Evolutionary conservation across 2,797 vertebrate species (phyloP).

Genomic region (Pseudochaenichthys georgianus): DNA sequence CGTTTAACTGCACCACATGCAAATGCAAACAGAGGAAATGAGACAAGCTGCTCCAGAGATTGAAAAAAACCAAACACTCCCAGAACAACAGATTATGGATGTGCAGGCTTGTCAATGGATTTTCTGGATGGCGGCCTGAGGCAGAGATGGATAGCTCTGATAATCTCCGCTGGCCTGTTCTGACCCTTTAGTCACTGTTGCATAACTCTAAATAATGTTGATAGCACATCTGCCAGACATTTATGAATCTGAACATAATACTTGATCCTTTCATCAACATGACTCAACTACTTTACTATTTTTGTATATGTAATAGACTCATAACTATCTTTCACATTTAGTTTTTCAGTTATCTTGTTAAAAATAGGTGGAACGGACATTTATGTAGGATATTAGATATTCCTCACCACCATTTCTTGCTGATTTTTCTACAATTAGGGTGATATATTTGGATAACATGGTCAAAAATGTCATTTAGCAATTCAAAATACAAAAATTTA

Average conservation of each 20-base stretch:
- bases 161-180: constrained; percentile 67
- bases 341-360: not conserved
- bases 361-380: constrained; percentile 43
- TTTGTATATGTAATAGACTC: not conserved
- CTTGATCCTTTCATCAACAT: constrained; percentile 23
- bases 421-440: too few relatives aligned
- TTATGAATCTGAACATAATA: constrained; percentile 38
- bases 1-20: constrained; percentile 34
- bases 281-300: not conserved
- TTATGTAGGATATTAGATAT: constrained; percentile 31
- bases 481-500: constrained; percentile 55
- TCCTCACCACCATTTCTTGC: constrained; percentile 6
- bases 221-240: constrained; percentile 65
- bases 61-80: constrained; percentile 53
- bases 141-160: constrained; percentile 64
- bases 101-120: constrained; percentile 63
- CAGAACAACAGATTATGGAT: constrained; percentile 74
- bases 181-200: constrained; percentile 67
- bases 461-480: constrained; percentile 60
- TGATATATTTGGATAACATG: too few relatives aligned
- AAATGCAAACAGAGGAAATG: constrained; percentile 58
- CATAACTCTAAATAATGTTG: constrained; percentile 64
- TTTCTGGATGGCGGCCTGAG: constrained; percentile 63
- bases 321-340: not conserved
- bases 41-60: constrained; percentile 35